Percentiles rank a stretch among this genome's conserved stretches.
Conservation (phyloP, 1,140 invertebrate species). For the Thaumetopoea pityocampa region DNA sequence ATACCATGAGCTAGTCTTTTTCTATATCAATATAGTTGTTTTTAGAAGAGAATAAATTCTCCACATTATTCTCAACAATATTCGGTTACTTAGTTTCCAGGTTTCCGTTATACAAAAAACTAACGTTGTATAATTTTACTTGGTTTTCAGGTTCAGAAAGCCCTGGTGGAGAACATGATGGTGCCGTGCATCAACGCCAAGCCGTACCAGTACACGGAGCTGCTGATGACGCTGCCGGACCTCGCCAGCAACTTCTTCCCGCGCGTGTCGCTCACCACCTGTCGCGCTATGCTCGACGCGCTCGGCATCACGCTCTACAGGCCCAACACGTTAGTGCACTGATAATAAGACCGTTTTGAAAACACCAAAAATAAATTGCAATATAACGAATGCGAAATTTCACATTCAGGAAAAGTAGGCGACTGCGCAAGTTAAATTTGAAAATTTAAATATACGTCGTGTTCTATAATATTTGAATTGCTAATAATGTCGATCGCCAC, state of each 20-base stretch:
- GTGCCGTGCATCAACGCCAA: slow-evolving; percentile 91
- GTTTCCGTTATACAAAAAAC: too few species aligned
- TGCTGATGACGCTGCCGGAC: slow-evolving; percentile 89
- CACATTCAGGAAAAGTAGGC: too few species aligned
- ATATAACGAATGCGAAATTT: too few species aligned
- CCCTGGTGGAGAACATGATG: slow-evolving; percentile 86
- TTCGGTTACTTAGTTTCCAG: too few species aligned
- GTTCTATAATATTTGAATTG: too few species aligned
- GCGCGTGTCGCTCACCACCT: slow-evolving; percentile 81
- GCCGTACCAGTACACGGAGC: slow-evolving; percentile 86
- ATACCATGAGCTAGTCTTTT: too few species aligned
- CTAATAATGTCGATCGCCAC: too few species aligned
- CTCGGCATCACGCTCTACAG: slow-evolving; percentile 86
- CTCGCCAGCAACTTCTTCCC: slow-evolving; percentile 89
- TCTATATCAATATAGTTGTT: too few species aligned
- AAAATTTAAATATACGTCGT: background rate
- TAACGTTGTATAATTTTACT: background rate
- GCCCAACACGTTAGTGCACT: slow-evolving; percentile 82
- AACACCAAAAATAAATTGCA: too few species aligned
- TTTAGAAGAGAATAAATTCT: too few species aligned
- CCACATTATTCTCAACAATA: too few species aligned
- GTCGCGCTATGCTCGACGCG: slow-evolving; percentile 86
- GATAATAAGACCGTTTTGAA: background rate
- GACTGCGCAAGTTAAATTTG: too few species aligned
- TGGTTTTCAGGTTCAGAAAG: slow-evolving; percentile 82